Evolutionary conservation across 2,797 vertebrate genomes (phyloP), one percentile per base, ranked within the genome.

Genomic region (Tenualosa ilisha): DNA sequence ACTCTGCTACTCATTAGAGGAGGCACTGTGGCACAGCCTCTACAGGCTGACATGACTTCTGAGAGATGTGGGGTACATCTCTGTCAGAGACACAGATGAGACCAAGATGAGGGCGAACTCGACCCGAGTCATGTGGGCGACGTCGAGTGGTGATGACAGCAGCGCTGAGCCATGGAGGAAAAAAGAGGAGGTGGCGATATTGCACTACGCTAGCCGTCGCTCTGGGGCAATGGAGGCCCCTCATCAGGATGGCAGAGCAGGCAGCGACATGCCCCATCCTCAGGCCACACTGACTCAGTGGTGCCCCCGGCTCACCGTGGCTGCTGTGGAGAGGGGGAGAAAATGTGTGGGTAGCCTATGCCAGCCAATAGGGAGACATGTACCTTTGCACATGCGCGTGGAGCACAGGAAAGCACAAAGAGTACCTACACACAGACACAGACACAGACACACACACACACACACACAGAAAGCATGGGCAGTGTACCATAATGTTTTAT

Each of bases 251-350:
- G 59, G 22, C 54, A 72, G 40, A 6, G 37, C 72, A 22, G 72
- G 72, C 72, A 79, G 72, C 17, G 6, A 79, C 72, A 37, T 79
- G 72, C 72, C 72, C 20, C 7, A 17, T 79, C 40, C 40, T 22
- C 72, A 79, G 72, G 37, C 40, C 40, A 79, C 40, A 8, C 72
- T 79, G 72, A 46, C 72, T 43, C 72, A 79, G 68, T 17, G 56
- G 56, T 59, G 5, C 56, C 15, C 6, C 59, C n/a, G n/a, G 59
- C 59, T 24, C 59, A 8, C n/a, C 1, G 50, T 7, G 7, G 6
- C n/a, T 63, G 59, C 59, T 8, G n/a, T 8, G 59, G 7, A 11
- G 59, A 2, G n/a, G n/a, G 22, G 5, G 22, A 8, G 6, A n/a
- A n/a, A n/a, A 6, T 63, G 59, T 63, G 59, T 9, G 59, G 3